phyloP scores from a whole-genome alignment of 2,888 invertebrate genomes.

The Cheilosia impressa region DNA sequence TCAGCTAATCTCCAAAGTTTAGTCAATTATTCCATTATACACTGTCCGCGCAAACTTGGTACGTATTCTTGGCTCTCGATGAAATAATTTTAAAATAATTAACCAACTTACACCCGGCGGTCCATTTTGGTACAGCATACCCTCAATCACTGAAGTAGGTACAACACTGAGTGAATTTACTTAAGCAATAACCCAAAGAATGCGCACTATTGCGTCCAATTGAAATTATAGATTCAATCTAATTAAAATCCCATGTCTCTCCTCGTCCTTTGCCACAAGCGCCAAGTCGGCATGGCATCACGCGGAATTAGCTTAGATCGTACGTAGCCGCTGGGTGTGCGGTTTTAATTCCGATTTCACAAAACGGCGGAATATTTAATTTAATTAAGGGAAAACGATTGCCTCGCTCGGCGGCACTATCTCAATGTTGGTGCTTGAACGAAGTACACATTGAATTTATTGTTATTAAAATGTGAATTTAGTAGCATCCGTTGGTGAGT shows the following conservation, averaged over 20 bases:
- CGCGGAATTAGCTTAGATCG: constrained; percentile 61
- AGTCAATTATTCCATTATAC: background rate
- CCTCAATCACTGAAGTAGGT: constrained; percentile 14
- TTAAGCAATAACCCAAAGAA: constrained; percentile 8
- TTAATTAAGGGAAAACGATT: constrained; percentile 72
- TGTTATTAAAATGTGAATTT: constrained; percentile 74
- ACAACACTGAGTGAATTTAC: constrained; percentile 39
- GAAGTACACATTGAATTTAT: constrained; percentile 63
- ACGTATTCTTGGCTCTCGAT: background rate
- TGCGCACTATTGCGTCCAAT: constrained; percentile 54
- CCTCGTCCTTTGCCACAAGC: background rate
- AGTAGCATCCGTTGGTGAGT: constrained; percentile 44
- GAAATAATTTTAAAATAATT: constrained; percentile 47
- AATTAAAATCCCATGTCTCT: constrained; percentile 59
- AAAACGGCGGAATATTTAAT: constrained; percentile 69
- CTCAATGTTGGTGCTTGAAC: constrained; percentile 41
- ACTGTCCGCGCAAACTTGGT: constrained; percentile 3
- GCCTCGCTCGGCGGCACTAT: constrained; percentile 44
- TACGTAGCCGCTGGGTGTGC: constrained; percentile 19
- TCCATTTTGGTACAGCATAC: background rate
- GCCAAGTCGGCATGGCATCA: background rate
- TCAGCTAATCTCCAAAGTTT: constrained; percentile 22
- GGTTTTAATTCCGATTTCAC: constrained; percentile 64
- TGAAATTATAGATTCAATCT: constrained; percentile 68
- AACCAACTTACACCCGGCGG: constrained; percentile 31